Evolutionary conservation across 2,888 invertebrate genomes (phyloP), one percentile per base, ranked within the genome.

Genomic region (Dione vanillae): DNA sequence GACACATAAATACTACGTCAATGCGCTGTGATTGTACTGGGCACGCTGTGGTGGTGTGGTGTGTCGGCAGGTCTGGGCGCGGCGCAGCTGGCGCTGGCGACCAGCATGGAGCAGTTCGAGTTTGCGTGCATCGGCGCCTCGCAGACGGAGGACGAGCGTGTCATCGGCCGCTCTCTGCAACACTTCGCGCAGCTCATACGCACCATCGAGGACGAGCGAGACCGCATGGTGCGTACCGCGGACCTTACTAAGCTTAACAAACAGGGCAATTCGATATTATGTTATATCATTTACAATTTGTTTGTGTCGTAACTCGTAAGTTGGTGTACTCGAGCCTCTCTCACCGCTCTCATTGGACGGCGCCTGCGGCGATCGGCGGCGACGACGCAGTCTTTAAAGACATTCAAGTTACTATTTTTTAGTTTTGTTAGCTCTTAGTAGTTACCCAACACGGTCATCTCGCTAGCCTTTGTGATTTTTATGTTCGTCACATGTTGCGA

Each of bases 91-190:
- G 96, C 97, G 82, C 96, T 99, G 89, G 98, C 99, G 64, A 95
- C 96, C 84, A 97, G 97, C 85, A 94, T 99, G 87, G 96, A 96
- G 88, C 97, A 98, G 87, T 99, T 99, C 93, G 97, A 97, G 91
- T 98, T 99, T 91, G 98, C 99, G 90, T 98, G 98, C 90, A 99
- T 99, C 85, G 99, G 99, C 76, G 97, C 97, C 79, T 97, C 97
- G 80, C 98, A 98, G 93, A 99, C 99, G 54, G 99, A 99, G 90
- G 99, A 99, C 94, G 99, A 99, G 94, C 95, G 96, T 82, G 96
- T 98, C 83, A 99, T 99, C 94, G 97, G 97, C 81, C 96, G 96
- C 87, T 98, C 98, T 77, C 94, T 99, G 83, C 96, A 96, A 83
- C 97, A 98, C 93, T 99, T 99, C 94, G 97, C 98, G 76, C 95